These are phyloP conservation scores for Fundulus diaphanus DNA, from an alignment of 2,797 vertebrate species.

Conservation along the genomic window DNA sequence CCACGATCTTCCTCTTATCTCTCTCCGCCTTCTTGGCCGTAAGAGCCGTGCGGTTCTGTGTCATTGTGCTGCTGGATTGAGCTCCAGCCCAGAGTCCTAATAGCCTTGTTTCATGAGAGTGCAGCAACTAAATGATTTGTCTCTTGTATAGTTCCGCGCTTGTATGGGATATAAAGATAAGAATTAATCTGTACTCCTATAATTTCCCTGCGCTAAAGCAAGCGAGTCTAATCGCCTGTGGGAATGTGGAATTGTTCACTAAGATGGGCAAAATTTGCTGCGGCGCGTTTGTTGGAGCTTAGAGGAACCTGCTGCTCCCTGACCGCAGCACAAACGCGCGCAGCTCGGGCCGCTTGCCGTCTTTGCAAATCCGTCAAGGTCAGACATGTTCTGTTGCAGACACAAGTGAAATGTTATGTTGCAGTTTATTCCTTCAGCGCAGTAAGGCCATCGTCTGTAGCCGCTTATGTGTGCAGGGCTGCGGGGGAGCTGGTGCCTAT, in stretches of 20 bases:
- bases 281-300: slow-evolving; percentile 12
- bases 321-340: neutral
- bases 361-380: neutral
- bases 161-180: slow-evolving; percentile 75
- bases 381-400: neutral
- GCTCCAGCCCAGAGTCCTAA: slow-evolving; percentile 57
- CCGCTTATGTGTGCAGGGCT: too few species aligned
- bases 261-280: slow-evolving; percentile 35
- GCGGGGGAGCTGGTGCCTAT: too few species aligned
- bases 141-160: slow-evolving; percentile 55
- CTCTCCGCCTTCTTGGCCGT: slow-evolving; percentile 61
- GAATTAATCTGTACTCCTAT: slow-evolving; percentile 66
- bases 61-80: slow-evolving; percentile 61
- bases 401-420: neutral
- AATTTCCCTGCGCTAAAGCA: slow-evolving; percentile 51
- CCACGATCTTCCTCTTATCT: slow-evolving; percentile 67
- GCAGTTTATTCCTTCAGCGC: too few species aligned
- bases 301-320: neutral
- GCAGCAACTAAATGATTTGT: slow-evolving; percentile 67
- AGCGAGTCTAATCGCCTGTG: slow-evolving; percentile 55
- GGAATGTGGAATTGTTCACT: slow-evolving; percentile 45
- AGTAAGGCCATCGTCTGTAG: too few species aligned
- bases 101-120: slow-evolving; percentile 73
- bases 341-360: slow-evolving; percentile 7
- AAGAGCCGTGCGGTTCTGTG: slow-evolving; percentile 44